Conservation (phyloP, 2,113 vertebrate genomes). For the Carassius auratus region DNA sequence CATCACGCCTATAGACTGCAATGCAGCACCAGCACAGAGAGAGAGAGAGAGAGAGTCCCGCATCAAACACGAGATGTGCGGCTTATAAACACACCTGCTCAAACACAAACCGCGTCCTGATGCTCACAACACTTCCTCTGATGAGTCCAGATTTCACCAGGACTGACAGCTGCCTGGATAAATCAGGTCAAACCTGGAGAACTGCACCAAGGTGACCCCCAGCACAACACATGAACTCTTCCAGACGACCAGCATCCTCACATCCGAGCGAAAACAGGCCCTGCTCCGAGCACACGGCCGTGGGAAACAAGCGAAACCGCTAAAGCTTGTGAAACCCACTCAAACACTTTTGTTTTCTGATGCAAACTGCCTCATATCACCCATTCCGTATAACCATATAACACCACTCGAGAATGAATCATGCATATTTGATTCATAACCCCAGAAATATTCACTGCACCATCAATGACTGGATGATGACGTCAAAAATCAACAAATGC, state of each 20-base stretch:
- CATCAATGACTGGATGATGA: not conserved
- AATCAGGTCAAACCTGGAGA: not conserved
- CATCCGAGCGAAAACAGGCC: not conserved
- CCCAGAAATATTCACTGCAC: not conserved
- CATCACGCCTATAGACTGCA: slow-evolving; percentile 71
- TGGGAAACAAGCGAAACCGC: not conserved
- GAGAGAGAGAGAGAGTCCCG: not conserved
- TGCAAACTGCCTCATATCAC: not conserved
- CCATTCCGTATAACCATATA: not conserved
- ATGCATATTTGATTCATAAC: not conserved
- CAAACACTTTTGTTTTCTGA: not conserved
- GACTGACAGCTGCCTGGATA: not conserved
- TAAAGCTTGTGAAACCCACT: not conserved
- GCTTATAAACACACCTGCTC: not conserved
- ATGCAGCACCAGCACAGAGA: slow-evolving; percentile 71
- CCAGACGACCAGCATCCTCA: not conserved
- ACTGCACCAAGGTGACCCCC: slow-evolving; percentile 70
- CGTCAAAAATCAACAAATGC: not conserved
- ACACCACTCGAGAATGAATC: not conserved
- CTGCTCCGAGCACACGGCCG: no score
- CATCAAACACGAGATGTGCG: not conserved
- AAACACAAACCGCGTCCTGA: not conserved
- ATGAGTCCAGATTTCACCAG: not conserved
- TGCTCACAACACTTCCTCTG: fast-evolving
- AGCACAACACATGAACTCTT: not conserved